Evolutionary conservation across 2,797 vertebrate genomes (phyloP).

Genomic region (Chromobotia macracanthus): DNA sequence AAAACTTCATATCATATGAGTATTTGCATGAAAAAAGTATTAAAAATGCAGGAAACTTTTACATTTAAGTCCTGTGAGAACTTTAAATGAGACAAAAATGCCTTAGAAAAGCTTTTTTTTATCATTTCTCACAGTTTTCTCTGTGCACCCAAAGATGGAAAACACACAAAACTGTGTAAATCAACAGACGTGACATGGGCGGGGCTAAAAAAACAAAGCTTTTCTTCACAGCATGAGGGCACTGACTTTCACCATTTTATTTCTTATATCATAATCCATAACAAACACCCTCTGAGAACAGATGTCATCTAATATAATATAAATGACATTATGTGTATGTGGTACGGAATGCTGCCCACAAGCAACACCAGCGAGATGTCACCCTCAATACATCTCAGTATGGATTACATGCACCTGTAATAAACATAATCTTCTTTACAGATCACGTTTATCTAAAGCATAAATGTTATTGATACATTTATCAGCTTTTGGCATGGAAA

Average conservation of each 20-base stretch:
- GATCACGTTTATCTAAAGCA: constrained; percentile 9
- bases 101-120: no score
- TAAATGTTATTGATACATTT: constrained; percentile 6
- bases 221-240: constrained; percentile 17
- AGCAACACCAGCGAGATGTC: constrained; percentile 2
- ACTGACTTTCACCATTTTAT: constrained; percentile 37
- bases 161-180: not conserved
- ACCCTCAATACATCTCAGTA: not conserved
- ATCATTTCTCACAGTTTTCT: not conserved
- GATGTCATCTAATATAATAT: constrained; percentile 46
- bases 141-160: not conserved
- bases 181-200: constrained; percentile 7
- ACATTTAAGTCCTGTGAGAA: no score
- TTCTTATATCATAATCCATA: constrained; percentile 44
- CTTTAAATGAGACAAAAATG: no score
- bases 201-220: not conserved
- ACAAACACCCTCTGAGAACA: constrained; percentile 40
- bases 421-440: constrained; percentile 49
- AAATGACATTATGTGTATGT: constrained; percentile 43
- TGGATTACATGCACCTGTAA: constrained; percentile 51
- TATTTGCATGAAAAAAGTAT: no score
- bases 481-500: constrained; percentile 43
- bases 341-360: constrained; percentile 14
- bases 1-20: no score
- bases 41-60: no score